Percentiles rank a stretch among this genome's conserved stretches.
phyloP scores from a whole-genome alignment of 2,888 invertebrate genomes.

The Drosophila eohydei region DNA sequence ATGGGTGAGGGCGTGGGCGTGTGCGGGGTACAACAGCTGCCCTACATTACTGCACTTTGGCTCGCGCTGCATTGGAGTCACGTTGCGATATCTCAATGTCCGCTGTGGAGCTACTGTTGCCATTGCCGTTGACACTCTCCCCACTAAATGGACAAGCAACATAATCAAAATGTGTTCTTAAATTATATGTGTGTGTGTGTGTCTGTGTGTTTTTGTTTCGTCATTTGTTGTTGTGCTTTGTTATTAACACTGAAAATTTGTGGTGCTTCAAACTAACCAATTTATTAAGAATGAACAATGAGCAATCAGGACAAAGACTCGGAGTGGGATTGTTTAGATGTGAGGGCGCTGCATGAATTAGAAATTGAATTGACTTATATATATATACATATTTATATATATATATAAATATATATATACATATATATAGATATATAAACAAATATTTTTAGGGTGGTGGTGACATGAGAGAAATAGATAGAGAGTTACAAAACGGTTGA shows the following conservation, averaged over 20 bases:
- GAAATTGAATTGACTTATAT: constrained; percentile 47
- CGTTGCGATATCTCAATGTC: constrained; percentile 80
- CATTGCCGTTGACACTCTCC: constrained; percentile 58
- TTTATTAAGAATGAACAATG: constrained; percentile 65
- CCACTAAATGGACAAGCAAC: constrained; percentile 74
- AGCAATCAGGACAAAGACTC: constrained; percentile 46
- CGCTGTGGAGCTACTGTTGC: constrained; percentile 67
- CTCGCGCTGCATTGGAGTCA: constrained; percentile 41
- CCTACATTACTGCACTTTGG: constrained; percentile 58
- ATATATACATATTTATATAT: neutral
- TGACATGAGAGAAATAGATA: constrained; percentile 51
- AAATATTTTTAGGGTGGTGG: constrained; percentile 17
- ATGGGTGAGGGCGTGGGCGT: neutral
- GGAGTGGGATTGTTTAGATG: constrained; percentile 53
- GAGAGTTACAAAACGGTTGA: constrained; percentile 56
- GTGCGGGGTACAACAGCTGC: constrained; percentile 7
- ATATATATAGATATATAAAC: neutral
- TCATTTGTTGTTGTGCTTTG: constrained; percentile 40
- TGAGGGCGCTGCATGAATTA: constrained; percentile 64
- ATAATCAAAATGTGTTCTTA: constrained; percentile 59
- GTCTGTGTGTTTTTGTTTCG: constrained; percentile 16
- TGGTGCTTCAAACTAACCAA: constrained; percentile 71
- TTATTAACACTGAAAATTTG: constrained; percentile 45
- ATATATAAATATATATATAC: neutral
- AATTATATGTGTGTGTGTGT: constrained; percentile 23